Evolutionary conservation across 2,888 invertebrate genomes (phyloP).

Genomic region (Resseliella maxima): DNA sequence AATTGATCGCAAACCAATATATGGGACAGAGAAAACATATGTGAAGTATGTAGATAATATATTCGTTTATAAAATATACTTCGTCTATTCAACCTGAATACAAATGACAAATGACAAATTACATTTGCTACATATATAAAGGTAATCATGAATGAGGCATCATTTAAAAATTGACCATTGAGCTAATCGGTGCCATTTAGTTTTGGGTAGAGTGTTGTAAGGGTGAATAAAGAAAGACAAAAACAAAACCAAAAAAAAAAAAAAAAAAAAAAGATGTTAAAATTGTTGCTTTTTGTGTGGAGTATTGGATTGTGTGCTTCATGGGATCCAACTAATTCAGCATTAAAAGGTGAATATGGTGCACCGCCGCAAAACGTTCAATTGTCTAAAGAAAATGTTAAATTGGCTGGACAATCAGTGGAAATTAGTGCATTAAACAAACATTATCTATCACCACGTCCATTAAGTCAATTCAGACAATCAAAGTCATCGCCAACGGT

Average conservation of each 20-base stretch:
- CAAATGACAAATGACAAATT: no score
- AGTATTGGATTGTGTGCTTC: neutral
- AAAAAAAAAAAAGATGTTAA: neutral
- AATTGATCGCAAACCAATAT: no score
- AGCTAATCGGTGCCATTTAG: neutral
- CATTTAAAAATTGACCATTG: neutral
- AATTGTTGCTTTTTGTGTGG: neutral
- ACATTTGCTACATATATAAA: neutral
- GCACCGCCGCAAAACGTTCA: constrained; percentile 60
- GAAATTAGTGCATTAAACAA: constrained; percentile 59
- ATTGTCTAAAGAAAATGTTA: constrained; percentile 63
- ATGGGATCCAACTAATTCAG: constrained; percentile 40
- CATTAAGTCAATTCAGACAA: neutral
- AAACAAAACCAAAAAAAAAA: no score
- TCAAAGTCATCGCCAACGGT: neutral
- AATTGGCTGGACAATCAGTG: constrained; percentile 62
- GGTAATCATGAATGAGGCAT: neutral
- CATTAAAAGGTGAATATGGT: constrained; percentile 59
- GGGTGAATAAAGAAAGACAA: no score
- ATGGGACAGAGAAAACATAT: no score
- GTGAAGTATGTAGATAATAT: no score
- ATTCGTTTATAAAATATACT: no score
- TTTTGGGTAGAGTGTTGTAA: neutral
- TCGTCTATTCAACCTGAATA: no score
- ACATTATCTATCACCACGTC: constrained; percentile 62